Evolutionary conservation across 2,888 invertebrate species (phyloP).

Genomic region (Philopedon plagiatum): DNA sequence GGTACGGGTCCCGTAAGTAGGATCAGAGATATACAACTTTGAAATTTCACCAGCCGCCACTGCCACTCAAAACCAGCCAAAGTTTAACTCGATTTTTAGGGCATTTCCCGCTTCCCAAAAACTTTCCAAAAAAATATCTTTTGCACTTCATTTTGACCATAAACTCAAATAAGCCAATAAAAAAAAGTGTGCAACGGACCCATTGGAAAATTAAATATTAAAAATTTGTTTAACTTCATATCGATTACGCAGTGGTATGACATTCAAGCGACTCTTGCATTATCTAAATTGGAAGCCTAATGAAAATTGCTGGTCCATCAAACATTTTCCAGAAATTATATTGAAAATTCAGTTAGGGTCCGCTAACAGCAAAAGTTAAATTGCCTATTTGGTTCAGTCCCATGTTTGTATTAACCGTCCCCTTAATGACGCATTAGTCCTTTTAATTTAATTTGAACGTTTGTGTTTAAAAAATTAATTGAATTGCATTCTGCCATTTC

Average conservation of each 20-base stretch:
- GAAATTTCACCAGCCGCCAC: no score
- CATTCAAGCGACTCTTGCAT: background rate
- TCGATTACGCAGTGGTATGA: background rate
- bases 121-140: no score
- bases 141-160: no score
- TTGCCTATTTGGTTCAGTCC: constrained; percentile 49
- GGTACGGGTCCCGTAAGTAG: no score
- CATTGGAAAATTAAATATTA: no score
- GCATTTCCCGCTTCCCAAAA: no score
- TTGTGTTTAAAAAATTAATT: constrained; percentile 48
- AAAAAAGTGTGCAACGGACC: no score
- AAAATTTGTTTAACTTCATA: no score
- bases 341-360: constrained; percentile 46
- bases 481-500: constrained; percentile 47
- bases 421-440: constrained; percentile 48
- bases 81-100: no score
- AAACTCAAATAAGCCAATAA: no score
- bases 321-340: constrained; percentile 41
- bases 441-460: constrained; percentile 50
- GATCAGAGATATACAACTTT: no score
- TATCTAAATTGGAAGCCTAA: constrained; percentile 24
- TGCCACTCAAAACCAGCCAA: no score
- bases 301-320: constrained; percentile 48
- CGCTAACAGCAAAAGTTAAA: constrained; percentile 50
- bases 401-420: constrained; percentile 43